phyloP scores from a whole-genome alignment of 2,113 vertebrate species.

The Tachuris rubrigastra region DNA sequence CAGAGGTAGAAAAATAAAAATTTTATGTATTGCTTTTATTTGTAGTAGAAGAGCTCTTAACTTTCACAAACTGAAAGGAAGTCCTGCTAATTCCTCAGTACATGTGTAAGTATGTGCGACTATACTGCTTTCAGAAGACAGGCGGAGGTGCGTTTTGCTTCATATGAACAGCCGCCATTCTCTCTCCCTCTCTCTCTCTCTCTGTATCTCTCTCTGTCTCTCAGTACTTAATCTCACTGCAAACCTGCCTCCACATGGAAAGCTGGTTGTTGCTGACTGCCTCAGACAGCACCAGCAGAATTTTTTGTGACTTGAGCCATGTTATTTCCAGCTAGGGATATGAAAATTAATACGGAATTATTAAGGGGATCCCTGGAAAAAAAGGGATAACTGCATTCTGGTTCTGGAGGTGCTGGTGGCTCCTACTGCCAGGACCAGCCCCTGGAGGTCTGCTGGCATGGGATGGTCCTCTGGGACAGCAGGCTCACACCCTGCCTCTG shows the following conservation, averaged over 20 bases:
- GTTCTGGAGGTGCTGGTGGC: neutral
- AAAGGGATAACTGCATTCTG: neutral
- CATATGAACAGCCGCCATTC: neutral
- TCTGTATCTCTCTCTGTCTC: neutral
- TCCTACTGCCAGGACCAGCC: neutral
- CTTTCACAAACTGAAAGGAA: neutral
- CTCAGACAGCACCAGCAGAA: neutral
- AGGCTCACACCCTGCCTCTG: rapidly evolving
- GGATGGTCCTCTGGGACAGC: rapidly evolving
- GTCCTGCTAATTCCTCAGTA: neutral
- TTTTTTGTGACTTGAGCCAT: rapidly evolving
- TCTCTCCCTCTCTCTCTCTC: neutral
- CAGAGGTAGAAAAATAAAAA: neutral
- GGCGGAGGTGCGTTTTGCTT: neutral
- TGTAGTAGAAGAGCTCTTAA: neutral
- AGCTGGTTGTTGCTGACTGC: neutral
- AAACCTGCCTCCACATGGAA: neutral
- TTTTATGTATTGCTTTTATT: neutral
- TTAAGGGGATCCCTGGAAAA: neutral
- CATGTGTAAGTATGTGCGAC: rapidly evolving
- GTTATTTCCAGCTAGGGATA: neutral
- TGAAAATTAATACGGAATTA: neutral
- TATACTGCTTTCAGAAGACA: neutral
- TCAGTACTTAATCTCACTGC: neutral
- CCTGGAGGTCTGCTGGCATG: neutral